Percentiles rank a stretch among this genome's conserved stretches.
Evolutionary conservation across 2,797 vertebrate genomes (phyloP).

Genomic region (Notoglanidium macrostoma): DNA sequence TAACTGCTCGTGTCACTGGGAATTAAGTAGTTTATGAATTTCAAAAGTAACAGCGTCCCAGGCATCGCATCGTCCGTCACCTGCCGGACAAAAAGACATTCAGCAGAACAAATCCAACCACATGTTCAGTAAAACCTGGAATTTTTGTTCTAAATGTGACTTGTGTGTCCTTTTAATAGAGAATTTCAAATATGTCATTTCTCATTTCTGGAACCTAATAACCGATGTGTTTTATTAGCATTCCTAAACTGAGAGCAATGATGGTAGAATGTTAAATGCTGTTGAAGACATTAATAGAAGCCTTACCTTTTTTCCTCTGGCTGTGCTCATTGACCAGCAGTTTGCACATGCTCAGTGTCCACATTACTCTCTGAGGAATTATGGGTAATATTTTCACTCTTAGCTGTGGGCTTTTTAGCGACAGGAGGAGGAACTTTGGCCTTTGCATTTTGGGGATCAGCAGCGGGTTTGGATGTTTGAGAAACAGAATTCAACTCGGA

Average conservation of each 20-base stretch:
- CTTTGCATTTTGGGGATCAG: slow-evolving; percentile 68
- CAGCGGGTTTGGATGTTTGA: slow-evolving; percentile 63
- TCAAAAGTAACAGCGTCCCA: neutral
- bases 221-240: neutral
- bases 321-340: slow-evolving; percentile 70
- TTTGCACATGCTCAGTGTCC: slow-evolving; percentile 60
- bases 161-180: neutral
- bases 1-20: neutral
- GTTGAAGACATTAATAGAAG: no score
- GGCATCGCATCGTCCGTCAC: neutral
- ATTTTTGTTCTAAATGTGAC: neutral
- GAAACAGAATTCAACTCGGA: slow-evolving; percentile 76
- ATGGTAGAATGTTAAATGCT: neutral
- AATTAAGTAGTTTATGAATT: neutral
- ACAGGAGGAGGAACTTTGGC: slow-evolving; percentile 88
- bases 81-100: slow-evolving; percentile 16
- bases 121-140: neutral
- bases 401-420: slow-evolving; percentile 84
- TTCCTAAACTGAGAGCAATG: neutral
- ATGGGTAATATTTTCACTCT: slow-evolving; percentile 61
- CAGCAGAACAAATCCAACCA: neutral
- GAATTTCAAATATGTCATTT: neutral
- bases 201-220: neutral
- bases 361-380: slow-evolving; percentile 49
- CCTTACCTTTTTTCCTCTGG: slow-evolving; percentile 58